Percentiles rank a stretch among this genome's conserved stretches.
phyloP scores from a whole-genome alignment of 2,888 invertebrate genomes.

The Mantis religiosa region DNA sequence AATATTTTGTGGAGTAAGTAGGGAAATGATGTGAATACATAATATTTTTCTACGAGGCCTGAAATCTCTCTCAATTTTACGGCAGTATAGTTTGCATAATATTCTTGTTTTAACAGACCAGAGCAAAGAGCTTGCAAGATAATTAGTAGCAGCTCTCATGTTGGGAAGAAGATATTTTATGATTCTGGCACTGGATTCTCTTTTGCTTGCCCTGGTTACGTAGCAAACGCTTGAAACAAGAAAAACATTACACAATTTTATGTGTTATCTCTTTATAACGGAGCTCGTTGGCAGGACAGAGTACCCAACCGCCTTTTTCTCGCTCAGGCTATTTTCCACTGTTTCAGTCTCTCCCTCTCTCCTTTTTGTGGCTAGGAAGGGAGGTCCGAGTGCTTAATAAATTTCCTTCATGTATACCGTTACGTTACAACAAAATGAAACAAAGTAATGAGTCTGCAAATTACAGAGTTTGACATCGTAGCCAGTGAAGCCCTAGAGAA shows the following conservation, averaged over 20 bases:
- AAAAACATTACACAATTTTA: neutral
- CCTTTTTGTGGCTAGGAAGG: neutral
- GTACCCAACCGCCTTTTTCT: neutral
- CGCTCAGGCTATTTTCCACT: neutral
- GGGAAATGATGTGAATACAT: no score
- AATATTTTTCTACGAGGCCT: no score
- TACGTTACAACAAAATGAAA: neutral
- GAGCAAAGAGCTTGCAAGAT: neutral
- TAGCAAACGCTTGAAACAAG: neutral
- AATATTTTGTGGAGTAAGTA: no score
- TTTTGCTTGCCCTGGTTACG: neutral
- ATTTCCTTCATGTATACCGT: neutral
- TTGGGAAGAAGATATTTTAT: neutral
- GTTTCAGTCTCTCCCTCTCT: neutral
- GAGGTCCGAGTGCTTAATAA: neutral
- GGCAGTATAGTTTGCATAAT: no score
- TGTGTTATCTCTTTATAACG: neutral
- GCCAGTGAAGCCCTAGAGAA: neutral
- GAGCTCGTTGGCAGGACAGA: neutral
- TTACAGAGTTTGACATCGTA: neutral
- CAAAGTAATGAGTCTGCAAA: neutral
- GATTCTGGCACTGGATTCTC: neutral
- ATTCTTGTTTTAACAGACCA: no score
- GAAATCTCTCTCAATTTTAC: no score
- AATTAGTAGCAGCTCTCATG: neutral